A percentile compares a stretch with the other conserved stretches of the same genome.
phyloP scores from a whole-genome alignment of 2,113 vertebrate genomes.

The Poeciliopsis prolifica region DNA sequence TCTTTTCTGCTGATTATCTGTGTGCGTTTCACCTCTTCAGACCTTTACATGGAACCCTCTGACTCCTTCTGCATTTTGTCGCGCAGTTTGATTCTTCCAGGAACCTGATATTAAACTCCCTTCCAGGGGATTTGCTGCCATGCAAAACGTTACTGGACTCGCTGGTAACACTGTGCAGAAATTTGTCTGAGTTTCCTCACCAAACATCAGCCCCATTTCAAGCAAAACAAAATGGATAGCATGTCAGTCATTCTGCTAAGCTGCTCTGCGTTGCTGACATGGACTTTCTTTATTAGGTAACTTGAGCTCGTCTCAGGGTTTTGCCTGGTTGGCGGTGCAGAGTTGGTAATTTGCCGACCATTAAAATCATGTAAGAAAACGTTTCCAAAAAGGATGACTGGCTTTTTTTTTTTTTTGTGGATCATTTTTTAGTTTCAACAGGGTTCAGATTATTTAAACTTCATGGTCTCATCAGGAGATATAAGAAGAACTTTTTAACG shows the following conservation, averaged over 20 bases:
- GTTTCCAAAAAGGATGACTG: neutral
- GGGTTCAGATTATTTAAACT: neutral
- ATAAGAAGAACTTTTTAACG: no score
- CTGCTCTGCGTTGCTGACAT: constrained; percentile 34
- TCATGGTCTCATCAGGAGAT: no score
- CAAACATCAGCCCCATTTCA: constrained; percentile 40
- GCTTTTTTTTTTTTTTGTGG: neutral
- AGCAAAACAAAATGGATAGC: constrained; percentile 38
- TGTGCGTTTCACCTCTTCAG: constrained; percentile 32
- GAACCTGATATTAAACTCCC: constrained; percentile 24
- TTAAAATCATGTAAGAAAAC: constrained; percentile 2
- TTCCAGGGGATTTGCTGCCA: constrained; percentile 14
- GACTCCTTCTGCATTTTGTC: neutral
- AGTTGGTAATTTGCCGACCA: constrained; percentile 28
- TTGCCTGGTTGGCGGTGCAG: neutral
- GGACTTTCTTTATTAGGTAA: constrained; percentile 41
- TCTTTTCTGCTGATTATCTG: constrained; percentile 27
- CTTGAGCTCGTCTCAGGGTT: constrained; percentile 22
- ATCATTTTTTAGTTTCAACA: neutral
- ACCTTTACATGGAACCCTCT: neutral
- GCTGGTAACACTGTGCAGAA: constrained; percentile 10
- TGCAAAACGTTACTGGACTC: constrained; percentile 26
- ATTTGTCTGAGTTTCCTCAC: constrained; percentile 41
- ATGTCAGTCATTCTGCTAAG: constrained; percentile 39
- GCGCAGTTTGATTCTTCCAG: constrained; percentile 21